phyloP scores from a whole-genome alignment of 1,140 invertebrate species.

The Solenopsis fugax region DNA sequence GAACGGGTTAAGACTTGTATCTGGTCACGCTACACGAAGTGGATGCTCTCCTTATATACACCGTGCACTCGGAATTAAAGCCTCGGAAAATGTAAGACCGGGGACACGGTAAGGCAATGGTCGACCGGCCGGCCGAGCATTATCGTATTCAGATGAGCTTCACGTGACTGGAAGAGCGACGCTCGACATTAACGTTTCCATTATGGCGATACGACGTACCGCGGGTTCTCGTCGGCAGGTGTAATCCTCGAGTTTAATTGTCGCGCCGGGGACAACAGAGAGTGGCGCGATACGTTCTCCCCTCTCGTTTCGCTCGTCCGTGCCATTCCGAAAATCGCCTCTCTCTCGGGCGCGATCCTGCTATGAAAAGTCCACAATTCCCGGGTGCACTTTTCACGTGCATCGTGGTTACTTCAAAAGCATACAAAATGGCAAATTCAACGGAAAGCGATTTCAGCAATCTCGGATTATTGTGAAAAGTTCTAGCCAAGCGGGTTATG shows the following conservation, averaged over 20 bases:
- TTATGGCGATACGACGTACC: conserved; percentile 61
- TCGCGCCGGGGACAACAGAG: conserved; percentile 42
- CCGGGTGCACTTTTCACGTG: conserved; percentile 26
- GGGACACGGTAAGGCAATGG: conserved; percentile 75
- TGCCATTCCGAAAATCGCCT: conserved; percentile 37
- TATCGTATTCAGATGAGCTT: conserved; percentile 73
- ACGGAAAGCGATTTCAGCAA: neutral
- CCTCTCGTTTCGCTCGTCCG: conserved; percentile 8
- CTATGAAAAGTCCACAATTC: conserved; percentile 40
- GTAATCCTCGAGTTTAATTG: conserved; percentile 58
- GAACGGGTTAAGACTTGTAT: conserved; percentile 70
- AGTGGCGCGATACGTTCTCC: conserved; percentile 32
- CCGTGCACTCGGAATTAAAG: conserved; percentile 72
- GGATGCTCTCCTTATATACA: conserved; percentile 59
- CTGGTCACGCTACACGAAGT: conserved; percentile 74
- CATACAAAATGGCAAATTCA: neutral
- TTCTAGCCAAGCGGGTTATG: neutral
- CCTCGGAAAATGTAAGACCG: conserved; percentile 50
- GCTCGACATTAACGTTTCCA: conserved; percentile 76
- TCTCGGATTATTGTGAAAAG: neutral
- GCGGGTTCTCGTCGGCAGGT: conserved; percentile 7
- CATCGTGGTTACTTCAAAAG: neutral
- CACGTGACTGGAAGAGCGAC: conserved; percentile 68
- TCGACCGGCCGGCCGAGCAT: conserved; percentile 61
- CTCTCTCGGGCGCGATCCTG: conserved; percentile 42